Base-by-base conservation (phyloP, 1,140 invertebrate genomes). In the Habropoda laboriosa region DNA sequence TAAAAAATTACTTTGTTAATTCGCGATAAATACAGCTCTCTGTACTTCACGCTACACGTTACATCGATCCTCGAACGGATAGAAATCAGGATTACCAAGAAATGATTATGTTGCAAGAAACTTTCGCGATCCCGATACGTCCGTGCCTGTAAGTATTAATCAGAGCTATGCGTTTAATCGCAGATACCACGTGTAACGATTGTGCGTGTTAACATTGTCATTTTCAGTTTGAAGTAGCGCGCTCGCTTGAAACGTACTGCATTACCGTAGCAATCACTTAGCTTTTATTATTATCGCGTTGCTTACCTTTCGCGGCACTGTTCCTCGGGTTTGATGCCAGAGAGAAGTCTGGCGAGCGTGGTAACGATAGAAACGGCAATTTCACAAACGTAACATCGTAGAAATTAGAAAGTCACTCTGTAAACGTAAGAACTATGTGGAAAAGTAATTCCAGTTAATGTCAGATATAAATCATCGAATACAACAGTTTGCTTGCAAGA, bases 361-460 rank as follows among this genome's bases (percentile, higher is more conserved):
- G 40, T 30, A 40, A 70, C 67, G 7, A 12, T 1, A 24, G 49
- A 38, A 40, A 70, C 27, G 18, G 35, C 49, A 70, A 21, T 70
- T 70, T 53, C 67, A 70, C 49, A 38, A 70, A 55, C 67, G 32
- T 53, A 68, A 68, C 40, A 45, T 7, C 18, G 35, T 45, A 21
- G 40, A 68, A 68, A 68, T 70, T 70, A 70, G 67, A 70, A 70
- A 70, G 67, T 70, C 16, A 38, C 66, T 51, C 32, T 32, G 40
- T 70, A 70, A 70, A 53, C 10, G 16, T 40, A 27, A 12, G 5
- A 38, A 18, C 66, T 68, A 70, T 30, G 27, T 53, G 67, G 18
- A 40, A 70, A 38, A 27, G 13, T 68, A 32, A 68, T 68, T 68
- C n/a, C 18, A 18, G 7, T 72, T 35, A 24, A 45, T 24, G 38